Percentiles rank a stretch among this genome's conserved stretches.
These are phyloP conservation scores for Smittia aterrima DNA, from an alignment of 2,888 invertebrate species.

Conservation along the genomic window DNA sequence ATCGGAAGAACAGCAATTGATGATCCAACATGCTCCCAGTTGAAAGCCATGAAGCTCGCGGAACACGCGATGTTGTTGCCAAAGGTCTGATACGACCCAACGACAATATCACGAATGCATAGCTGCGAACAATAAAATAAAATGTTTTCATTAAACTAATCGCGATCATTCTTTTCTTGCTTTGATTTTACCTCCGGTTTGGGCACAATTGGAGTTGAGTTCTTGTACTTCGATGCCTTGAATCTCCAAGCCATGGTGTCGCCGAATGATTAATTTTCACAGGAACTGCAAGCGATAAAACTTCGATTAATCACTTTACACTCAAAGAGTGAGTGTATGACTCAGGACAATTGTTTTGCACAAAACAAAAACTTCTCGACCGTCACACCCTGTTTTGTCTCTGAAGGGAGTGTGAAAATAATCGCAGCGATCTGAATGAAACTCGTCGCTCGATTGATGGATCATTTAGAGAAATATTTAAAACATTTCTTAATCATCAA, in stretches of 20 bases:
- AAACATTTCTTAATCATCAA: too few species aligned
- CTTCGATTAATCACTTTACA: neutral
- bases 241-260: slow-evolving; percentile 84
- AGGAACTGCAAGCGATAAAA: neutral
- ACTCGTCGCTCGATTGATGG: too few species aligned
- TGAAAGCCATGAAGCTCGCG: slow-evolving; percentile 91
- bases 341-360: too few species aligned
- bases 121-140: neutral
- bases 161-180: neutral
- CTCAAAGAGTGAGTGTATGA: too few species aligned
- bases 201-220: slow-evolving; percentile 93
- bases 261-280: neutral
- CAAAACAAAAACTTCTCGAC: neutral
- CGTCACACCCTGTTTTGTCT: neutral
- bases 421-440: too few species aligned
- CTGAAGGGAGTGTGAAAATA: neutral
- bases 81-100: slow-evolving; percentile 90
- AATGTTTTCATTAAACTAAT: neutral
- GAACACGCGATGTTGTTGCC: slow-evolving; percentile 94
- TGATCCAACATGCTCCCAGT: slow-evolving; percentile 89
- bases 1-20: slow-evolving; percentile 86
- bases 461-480: too few species aligned
- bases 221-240: slow-evolving; percentile 97
- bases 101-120: slow-evolving; percentile 79
- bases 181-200: slow-evolving; percentile 75